phyloP scores from a whole-genome alignment of 1,140 invertebrate species.

The Lasioglossum albipes region DNA sequence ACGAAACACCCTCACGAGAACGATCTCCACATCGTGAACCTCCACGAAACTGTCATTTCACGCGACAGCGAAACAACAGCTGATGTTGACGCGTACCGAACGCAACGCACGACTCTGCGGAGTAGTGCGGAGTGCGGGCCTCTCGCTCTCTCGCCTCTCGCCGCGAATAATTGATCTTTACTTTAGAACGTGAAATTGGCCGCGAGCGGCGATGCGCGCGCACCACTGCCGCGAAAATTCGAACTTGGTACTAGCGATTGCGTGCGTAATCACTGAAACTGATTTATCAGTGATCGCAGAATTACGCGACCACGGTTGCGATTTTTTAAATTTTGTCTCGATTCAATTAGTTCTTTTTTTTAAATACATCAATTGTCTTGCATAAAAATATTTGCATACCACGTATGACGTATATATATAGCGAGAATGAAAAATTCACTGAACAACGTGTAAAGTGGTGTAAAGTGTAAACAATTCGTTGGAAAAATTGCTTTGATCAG shows the following conservation, averaged over 20 bases:
- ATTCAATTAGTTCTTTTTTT: no score
- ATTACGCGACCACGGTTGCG: no score
- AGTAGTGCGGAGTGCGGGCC: slow-evolving; percentile 39
- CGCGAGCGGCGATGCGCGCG: neutral
- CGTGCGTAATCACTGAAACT: no score
- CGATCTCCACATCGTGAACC: slow-evolving; percentile 58
- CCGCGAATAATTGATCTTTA: slow-evolving; percentile 69
- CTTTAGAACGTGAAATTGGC: slow-evolving; percentile 41
- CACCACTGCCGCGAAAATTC: neutral
- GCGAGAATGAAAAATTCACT: no score
- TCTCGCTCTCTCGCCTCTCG: slow-evolving; percentile 6
- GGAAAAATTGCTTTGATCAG: no score
- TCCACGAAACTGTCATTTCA: slow-evolving; percentile 71
- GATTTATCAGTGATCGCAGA: no score
- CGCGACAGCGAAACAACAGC: slow-evolving; percentile 71
- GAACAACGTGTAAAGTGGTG: no score
- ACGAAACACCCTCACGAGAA: slow-evolving; percentile 56
- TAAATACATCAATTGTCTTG: no score
- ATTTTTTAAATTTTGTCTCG: no score
- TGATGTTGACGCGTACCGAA: slow-evolving; percentile 71
- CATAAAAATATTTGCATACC: no score
- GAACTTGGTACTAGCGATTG: neutral
- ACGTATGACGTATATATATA: no score
- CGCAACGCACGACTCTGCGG: slow-evolving; percentile 59
- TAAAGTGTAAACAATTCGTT: no score